A percentile compares a stretch with the other conserved stretches of the same genome.
Conservation (phyloP, 2,113 vertebrate genomes). For the Cnemophilus loriae region DNA sequence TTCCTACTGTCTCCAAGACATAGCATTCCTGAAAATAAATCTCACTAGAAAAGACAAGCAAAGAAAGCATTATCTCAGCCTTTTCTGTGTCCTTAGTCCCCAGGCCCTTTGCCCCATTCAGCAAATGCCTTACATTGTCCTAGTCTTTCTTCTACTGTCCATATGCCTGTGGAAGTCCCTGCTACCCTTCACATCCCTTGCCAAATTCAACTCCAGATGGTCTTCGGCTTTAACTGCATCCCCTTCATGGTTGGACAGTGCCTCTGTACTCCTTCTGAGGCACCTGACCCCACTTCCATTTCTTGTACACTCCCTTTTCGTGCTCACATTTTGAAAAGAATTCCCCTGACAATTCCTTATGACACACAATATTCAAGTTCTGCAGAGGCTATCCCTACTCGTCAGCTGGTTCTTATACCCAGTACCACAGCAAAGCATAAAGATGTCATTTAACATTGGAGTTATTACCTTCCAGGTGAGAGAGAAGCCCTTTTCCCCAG, state of each 20-base stretch:
- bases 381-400: not conserved
- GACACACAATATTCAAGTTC: not conserved
- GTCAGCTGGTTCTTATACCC: not conserved
- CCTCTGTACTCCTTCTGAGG: not conserved
- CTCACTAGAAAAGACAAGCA: not conserved
- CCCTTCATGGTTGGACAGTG: not conserved
- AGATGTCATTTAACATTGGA: not conserved
- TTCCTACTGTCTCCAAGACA: not conserved
- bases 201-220: not conserved
- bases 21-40: not conserved
- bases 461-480: not conserved
- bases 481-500: not conserved
- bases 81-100: not conserved
- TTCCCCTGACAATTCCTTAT: not conserved
- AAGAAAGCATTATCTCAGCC: not conserved
- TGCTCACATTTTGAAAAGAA: not conserved
- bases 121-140: not conserved
- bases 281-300: not conserved
- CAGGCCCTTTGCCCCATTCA: not conserved
- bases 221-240: not conserved
- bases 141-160: not conserved
- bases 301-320: not conserved
- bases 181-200: not conserved
- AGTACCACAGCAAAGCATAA: not conserved
- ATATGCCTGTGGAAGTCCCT: not conserved